Evolutionary conservation across 2,888 invertebrate genomes (phyloP), one percentile per base, ranked within the genome.

Genomic region (Tenthredo amoena): DNA sequence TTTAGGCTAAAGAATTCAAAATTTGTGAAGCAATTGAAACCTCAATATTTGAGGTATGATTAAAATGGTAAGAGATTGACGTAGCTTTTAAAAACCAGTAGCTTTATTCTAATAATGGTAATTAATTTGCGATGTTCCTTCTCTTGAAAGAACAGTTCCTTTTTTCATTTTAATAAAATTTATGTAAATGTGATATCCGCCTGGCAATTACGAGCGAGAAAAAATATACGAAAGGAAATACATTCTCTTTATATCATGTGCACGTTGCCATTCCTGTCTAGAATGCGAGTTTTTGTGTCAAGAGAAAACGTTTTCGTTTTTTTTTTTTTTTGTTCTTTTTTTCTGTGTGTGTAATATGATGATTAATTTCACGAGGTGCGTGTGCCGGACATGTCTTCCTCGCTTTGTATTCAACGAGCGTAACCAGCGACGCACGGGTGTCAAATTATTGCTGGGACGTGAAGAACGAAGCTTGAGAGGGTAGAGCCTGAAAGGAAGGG

Each of bases 401-500:
- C 50, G 62, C 26, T 81, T 81, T 58, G 79, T 58, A 81, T 81
- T 81, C 79, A 81, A 10, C 62, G 12, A 81, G 58, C 79, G 79
- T 40, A 81, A 81, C 76, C 76, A 47, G 76, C 76, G 50, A 77
- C 58, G 79, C 37, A 81, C 62, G 79, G 62, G 79, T 81, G 79
- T 81, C 79, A 81, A 81, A 81, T 81, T 81, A 81, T 81, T 81
- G 79, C 62, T 37, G 58, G 62, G 21, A 81, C 79, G 79, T 58
- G 79, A 37, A 81, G 62, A 62, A 81, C 58, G 37, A 21, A 81
- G 79, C 37, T 37, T 34, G 58, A 40, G 76, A 50, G 76, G 50
- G 76, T 77, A 77, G 50, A 77, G 18, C 31, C 9, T 50, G 50
- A 50, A 31, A 77, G 37, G 79, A 6, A 40, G 21, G 40, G 79